phyloP scores from a whole-genome alignment of 2,113 vertebrate genomes.

The Oncorhynchus tshawytscha region DNA sequence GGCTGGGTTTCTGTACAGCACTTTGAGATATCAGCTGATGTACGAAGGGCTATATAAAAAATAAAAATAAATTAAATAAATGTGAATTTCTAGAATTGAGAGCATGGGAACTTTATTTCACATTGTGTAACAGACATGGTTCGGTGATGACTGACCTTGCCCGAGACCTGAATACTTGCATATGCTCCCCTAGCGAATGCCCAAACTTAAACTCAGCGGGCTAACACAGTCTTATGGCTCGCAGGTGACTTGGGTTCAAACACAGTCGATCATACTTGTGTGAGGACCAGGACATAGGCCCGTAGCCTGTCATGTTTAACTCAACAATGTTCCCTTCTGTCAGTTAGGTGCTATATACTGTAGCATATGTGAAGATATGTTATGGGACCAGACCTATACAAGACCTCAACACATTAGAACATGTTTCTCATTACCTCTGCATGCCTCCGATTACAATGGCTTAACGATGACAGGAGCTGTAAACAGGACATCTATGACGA shows the following conservation, averaged over 20 bases:
- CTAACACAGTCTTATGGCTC: no score
- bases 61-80: no score
- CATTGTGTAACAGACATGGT: no score
- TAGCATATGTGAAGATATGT: background rate
- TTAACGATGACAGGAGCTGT: constrained; percentile 48
- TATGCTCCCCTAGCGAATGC: background rate
- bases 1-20: no score
- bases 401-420: constrained; percentile 37
- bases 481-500: constrained; percentile 46
- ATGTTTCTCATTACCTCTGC: constrained; percentile 57
- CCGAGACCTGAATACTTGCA: no score
- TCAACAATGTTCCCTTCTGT: background rate
- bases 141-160: no score
- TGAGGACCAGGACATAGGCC: background rate
- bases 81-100: no score
- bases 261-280: no score
- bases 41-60: no score
- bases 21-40: no score
- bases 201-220: background rate
- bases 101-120: no score
- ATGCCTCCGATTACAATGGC: constrained; percentile 33
- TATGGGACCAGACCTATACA: constrained; percentile 13
- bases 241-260: no score
- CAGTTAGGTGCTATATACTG: background rate
- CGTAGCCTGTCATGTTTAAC: background rate